Conservation (phyloP, 2,888 invertebrate genomes). For the Portevinia maculata region DNA sequence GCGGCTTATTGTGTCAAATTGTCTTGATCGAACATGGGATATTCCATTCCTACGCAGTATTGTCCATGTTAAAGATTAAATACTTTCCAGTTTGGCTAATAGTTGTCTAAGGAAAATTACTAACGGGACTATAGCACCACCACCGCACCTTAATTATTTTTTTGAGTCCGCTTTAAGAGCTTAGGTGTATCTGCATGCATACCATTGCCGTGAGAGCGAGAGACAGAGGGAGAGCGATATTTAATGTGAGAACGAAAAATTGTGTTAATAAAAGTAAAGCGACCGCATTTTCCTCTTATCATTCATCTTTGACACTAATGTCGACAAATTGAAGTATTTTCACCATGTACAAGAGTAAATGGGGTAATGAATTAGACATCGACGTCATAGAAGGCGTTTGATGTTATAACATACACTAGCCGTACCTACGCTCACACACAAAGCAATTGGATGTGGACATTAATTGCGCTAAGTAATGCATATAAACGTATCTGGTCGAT, state of each 20-base stretch:
- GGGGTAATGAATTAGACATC: conserved; percentile 72
- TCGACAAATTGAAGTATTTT: conserved; percentile 78
- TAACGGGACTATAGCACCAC: conserved; percentile 50
- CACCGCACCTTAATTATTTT: conserved; percentile 53
- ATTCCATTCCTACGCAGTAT: conserved; percentile 56
- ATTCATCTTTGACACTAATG: conserved; percentile 78
- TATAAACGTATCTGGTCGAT: conserved; percentile 59
- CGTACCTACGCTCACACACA: conserved; percentile 5
- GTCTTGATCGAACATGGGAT: conserved; percentile 38
- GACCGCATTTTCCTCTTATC: conserved; percentile 75
- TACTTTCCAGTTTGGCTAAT: conserved; percentile 22
- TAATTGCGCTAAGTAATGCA: conserved; percentile 74
- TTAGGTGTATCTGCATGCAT: conserved; percentile 7
- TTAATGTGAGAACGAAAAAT: conserved; percentile 51
- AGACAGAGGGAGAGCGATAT: conserved; percentile 25
- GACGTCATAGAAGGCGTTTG: conserved; percentile 62
- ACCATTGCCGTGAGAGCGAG: conserved; percentile 2
- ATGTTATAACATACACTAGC: conserved; percentile 44
- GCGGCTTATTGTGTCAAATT: conserved; percentile 44
- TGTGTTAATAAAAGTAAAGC: conserved; percentile 69
- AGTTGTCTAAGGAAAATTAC: conserved; percentile 35
- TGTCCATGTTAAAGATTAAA: conserved; percentile 48
- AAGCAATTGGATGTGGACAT: conserved; percentile 44
- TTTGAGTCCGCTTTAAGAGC: conserved; percentile 50
- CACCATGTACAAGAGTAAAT: conserved; percentile 68